These are phyloP conservation scores for Lutjanus argentimaculatus DNA, from an alignment of 2,797 vertebrate genomes.

Conservation along the genomic window DNA sequence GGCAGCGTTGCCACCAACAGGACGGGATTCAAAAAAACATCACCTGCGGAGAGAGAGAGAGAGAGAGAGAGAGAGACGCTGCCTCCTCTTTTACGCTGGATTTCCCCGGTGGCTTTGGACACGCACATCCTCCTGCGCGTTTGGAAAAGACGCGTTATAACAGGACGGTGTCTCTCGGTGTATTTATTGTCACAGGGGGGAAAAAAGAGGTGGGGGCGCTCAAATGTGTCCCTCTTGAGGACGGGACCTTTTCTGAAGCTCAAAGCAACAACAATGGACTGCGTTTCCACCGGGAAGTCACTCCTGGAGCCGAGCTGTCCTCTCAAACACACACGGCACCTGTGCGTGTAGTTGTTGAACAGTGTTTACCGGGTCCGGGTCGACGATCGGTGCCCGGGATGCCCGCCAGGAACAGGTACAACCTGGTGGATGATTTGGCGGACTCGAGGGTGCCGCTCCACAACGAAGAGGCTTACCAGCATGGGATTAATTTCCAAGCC, in stretches of 20 bases:
- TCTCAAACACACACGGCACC: not conserved
- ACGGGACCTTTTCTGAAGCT: slow-evolving; percentile 59
- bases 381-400: slow-evolving; percentile 72
- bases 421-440: slow-evolving; percentile 93
- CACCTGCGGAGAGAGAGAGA: slow-evolving; percentile 40
- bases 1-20: slow-evolving; percentile 44
- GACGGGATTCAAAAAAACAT: slow-evolving; percentile 54
- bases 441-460: slow-evolving; percentile 92
- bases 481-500: slow-evolving; percentile 93
- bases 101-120: not conserved
- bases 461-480: slow-evolving; percentile 94
- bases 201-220: slow-evolving; percentile 3
- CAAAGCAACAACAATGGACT: slow-evolving; percentile 67
- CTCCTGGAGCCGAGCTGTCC: slow-evolving; percentile 32
- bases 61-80: not conserved
- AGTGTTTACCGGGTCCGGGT: slow-evolving; percentile 11
- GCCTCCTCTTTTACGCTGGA: slow-evolving; percentile 2
- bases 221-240: slow-evolving; percentile 52
- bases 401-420: slow-evolving; percentile 93
- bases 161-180: slow-evolving; percentile 19
- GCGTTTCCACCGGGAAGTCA: slow-evolving; percentile 39
- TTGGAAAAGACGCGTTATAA: not conserved
- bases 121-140: not conserved
- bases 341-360: slow-evolving; percentile 27
- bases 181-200: not conserved